Evolutionary conservation across 2,888 invertebrate species (phyloP), one percentile per base, ranked within the genome.

Genomic region (Smittia aterrima): DNA sequence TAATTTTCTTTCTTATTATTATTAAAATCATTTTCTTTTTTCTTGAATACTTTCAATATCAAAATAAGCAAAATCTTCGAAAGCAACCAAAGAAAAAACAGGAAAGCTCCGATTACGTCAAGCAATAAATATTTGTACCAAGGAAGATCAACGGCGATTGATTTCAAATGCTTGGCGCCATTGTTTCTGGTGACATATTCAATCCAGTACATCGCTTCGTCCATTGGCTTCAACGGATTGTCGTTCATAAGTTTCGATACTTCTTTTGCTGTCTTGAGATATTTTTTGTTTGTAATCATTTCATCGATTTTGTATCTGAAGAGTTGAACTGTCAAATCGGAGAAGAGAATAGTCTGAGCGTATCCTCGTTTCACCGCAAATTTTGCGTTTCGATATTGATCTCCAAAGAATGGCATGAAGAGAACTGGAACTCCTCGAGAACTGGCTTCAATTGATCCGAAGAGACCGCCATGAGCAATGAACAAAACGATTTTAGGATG

Each of bases 201-300:
- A 40, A 87, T 84, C 88, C 88, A 88, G 79, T 84, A 88, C 66
- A 85, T 83, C 11, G 88, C 86, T 62, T 86, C 86, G 1, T 87
- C 85, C 78, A 87, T 78, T 1, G 88, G 86, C 73, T 85, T 83
- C 75, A 86, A 80, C 0, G 85, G 85, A 77, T 86, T 84, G 77
- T 88, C 87, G 40, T 82, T 82, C 79, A 86, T 87, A 16, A 84
- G 79, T 18, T 79, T 78, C 0, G 86, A 86, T 1, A 85, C 78
- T 77, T 54, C 62, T 74, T 81, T 80, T 13, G 81, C 80, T 76
- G 78, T 81, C 75, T 84, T 84, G 9, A 77, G 78, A 0, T 81
- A 81, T 76, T 85, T 80, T 1, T 18, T 22, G 20, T 64, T 64
- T 22, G 78, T 76, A 13, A 84, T 75, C 27, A 85, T 77, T 13